Evolutionary conservation across 2,113 vertebrate genomes (phyloP).

Genomic region (Isurus oxyrinchus): DNA sequence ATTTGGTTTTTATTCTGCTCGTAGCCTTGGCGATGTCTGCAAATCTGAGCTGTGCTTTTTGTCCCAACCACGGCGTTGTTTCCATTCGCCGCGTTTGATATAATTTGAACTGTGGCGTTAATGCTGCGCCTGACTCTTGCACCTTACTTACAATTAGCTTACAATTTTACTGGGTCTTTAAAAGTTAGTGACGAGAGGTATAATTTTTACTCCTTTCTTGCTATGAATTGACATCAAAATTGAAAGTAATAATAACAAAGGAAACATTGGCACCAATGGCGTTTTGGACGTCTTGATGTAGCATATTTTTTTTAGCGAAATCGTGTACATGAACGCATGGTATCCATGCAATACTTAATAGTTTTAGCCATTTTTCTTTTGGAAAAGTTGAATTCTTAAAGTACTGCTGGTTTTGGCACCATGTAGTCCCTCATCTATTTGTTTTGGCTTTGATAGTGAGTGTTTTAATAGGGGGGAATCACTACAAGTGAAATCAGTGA

Average conservation of each 20-base stretch:
- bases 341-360: neutral
- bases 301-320: neutral
- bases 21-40: neutral
- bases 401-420: neutral
- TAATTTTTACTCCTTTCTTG: neutral
- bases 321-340: neutral
- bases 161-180: neutral
- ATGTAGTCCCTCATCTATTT: neutral
- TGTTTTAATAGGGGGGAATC: neutral
- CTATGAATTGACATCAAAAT: neutral
- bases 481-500: neutral
- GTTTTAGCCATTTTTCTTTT: neutral
- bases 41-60: neutral
- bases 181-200: neutral
- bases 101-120: neutral
- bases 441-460: neutral
- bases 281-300: neutral
- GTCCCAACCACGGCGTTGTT: neutral
- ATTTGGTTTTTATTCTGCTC: neutral
- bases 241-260: neutral
- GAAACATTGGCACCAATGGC: neutral
- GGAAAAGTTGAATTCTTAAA: neutral
- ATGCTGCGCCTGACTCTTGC: neutral
- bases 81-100: neutral
- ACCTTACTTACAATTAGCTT: too few species aligned